Base-by-base conservation (phyloP, 1,140 invertebrate species). In the Magallana angulata region DNA sequence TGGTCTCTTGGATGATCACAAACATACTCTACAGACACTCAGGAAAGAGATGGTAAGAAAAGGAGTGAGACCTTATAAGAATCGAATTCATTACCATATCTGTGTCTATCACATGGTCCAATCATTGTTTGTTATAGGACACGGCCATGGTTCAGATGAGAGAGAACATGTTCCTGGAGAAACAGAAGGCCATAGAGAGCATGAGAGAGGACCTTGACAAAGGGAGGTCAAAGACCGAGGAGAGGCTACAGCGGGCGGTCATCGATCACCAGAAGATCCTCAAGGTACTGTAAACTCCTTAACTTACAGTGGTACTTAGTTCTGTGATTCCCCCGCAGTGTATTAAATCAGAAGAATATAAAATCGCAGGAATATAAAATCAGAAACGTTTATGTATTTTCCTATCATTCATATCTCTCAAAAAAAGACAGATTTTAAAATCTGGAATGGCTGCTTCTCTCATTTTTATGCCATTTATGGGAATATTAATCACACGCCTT, bases 151-250 rank as follows among this genome's bases (percentile, higher is more conserved):
- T 92, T 57, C 92, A 92, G 86, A 87, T 94, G 86, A 87, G 91
- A 68, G 93, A 94, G 60, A 91, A 91, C 36, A 71, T 93, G 85
- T 94, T 93, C 82, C 87, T 93, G 85, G 93, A 94, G 80, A 94
- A 92, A 81, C 92, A 94, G 88, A 89, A 92, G 68, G 90, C 92
- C 2, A 36, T 93, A 36, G 93, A 93, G 57, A 88, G 90, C 56
- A 85, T 93, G 64, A 83, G 91, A 71, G 81, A 82, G 24, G 90
- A 92, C 30, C 14, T 93, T 1, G 93, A 94, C 57, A 88, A 91
- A 58, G 93, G 93, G 68, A 87, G 91, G 57, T 71, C 80, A 12
- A 87, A 90, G 57, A 88, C 85, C 7, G 93, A 93, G n/a, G 92
- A 93, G 14, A 87, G 90, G 82, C 87, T 93, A 3, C 82, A 85